Base-by-base conservation (phyloP, 2,888 invertebrate genomes). In the Phymatocera aterrima region DNA sequence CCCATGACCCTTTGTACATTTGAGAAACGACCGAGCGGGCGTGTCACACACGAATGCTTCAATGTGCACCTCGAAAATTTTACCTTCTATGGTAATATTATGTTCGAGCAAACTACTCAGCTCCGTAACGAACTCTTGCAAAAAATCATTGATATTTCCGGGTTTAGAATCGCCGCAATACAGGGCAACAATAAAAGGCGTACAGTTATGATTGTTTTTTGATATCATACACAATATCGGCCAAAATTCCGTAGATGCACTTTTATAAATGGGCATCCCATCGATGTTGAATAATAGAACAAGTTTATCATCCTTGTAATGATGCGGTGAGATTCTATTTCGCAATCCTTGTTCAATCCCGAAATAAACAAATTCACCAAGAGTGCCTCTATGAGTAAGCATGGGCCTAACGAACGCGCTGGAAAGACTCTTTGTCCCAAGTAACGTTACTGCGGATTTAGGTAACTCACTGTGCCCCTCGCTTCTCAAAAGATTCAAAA, bases 271-370 rank as follows among this genome's bases (percentile, higher is more conserved):
- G 46, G 77, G 77, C 18, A 80, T 61, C 10, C 81, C 81, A 61
- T 83, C 82, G 28, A 82, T 46, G 37, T 80, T 72, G n/a, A 83
- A 60, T 15, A 80, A 24, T 51, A 81, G 72, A 15, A n/a, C 31
- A 54, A 81, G 81, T n/a, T 43, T 54, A n/a, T 77, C 24, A 80
- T 82, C 80, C 12, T 54, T 74, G 78, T 61, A 82, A 51, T 65
- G 48, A n/a, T 37, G 24, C 24, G 77, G 78, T 43, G 68, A 61
- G 8, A 61, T 31, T 61, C 34, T 12, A 61, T 5, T 31, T 31
- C 31, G 15, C 15, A 61, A 31, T 8, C 60, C 60, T 31, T 61
- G 15, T n/a, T 28, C 15, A 31, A 61, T 31, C 4, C 60, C 31
- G 31, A 61, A 61, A n/a, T 61, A 54, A 61, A 79, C 79, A 31